Conservation (phyloP, 2,113 vertebrate genomes). For the Cololabis saira region DNA sequence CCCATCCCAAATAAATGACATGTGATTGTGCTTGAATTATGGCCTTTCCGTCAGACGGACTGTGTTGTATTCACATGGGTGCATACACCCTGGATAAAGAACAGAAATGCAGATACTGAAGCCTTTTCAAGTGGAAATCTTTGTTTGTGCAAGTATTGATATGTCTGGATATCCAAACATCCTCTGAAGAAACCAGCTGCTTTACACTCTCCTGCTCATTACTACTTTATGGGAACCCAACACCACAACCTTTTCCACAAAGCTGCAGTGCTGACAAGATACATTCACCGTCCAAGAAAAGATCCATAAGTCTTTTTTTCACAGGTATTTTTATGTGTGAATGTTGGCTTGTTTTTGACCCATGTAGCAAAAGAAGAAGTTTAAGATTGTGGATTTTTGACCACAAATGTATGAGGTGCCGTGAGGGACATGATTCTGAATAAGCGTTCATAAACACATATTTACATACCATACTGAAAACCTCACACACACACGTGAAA, state of each 20-base stretch:
- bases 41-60: too few relatives aligned
- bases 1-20: too few relatives aligned
- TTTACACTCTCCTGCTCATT: slow-evolving; percentile 46
- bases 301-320: slow-evolving; percentile 51
- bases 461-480: too few relatives aligned
- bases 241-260: slow-evolving; percentile 28
- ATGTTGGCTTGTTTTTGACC: neutral
- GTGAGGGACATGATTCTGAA: too few relatives aligned
- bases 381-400: slow-evolving; percentile 12
- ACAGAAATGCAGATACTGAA: neutral
- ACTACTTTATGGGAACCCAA: slow-evolving; percentile 38
- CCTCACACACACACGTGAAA: too few relatives aligned
- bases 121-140: neutral
- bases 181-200: slow-evolving; percentile 38
- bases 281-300: slow-evolving; percentile 37
- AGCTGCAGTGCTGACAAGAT: slow-evolving; percentile 53
- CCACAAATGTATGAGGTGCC: slow-evolving; percentile 1
- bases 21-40: too few relatives aligned
- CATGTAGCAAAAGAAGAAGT: slow-evolving; percentile 18
- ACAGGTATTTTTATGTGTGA: slow-evolving; percentile 19
- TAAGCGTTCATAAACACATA: too few relatives aligned
- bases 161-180: slow-evolving; percentile 7
- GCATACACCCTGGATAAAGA: too few relatives aligned
- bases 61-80: too few relatives aligned
- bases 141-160: slow-evolving; percentile 32